phyloP scores from a whole-genome alignment of 2,797 vertebrate genomes.

The Huso huso region DNA sequence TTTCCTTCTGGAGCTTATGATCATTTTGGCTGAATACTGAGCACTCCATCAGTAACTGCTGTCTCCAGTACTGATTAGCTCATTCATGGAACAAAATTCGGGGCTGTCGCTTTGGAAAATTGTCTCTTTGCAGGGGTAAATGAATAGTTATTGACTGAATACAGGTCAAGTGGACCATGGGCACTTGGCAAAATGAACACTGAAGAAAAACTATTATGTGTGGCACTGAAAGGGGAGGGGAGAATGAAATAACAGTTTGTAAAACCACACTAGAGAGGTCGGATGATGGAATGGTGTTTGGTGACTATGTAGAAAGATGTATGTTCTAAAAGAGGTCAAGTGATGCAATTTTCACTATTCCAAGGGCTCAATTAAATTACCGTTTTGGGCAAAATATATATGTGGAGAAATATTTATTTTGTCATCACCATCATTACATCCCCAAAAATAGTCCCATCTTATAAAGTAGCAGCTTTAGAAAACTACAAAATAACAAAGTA shows the following conservation, averaged over 20 bases:
- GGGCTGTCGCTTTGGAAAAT: slow-evolving; percentile 17
- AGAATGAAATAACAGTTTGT: slow-evolving; percentile 22
- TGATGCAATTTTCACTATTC: slow-evolving; percentile 29
- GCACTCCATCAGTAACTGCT: slow-evolving; percentile 18
- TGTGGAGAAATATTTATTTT: no score
- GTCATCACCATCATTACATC: no score
- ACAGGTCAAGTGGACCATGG: slow-evolving; percentile 36
- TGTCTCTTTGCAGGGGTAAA: slow-evolving; percentile 23
- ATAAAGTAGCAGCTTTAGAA: no score
- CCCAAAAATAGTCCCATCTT: no score
- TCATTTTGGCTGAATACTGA: slow-evolving; percentile 15
- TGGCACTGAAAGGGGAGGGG: slow-evolving; percentile 18
- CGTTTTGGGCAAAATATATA: no score
- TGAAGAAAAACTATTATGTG: slow-evolving; percentile 27
- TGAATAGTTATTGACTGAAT: slow-evolving; percentile 32
- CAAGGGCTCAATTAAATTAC: slow-evolving; percentile 14
- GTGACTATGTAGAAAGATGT: slow-evolving; percentile 17
- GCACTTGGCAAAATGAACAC: slow-evolving; percentile 26
- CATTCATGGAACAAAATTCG: slow-evolving; percentile 25
- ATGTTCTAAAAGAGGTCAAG: slow-evolving; percentile 32
- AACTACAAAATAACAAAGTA: no score
- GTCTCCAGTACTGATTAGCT: slow-evolving; percentile 32
- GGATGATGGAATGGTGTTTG: slow-evolving; percentile 1
- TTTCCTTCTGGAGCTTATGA: slow-evolving; percentile 21
- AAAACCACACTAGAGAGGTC: slow-evolving; percentile 7